Percentiles rank a stretch among this genome's conserved stretches.
Evolutionary conservation across 2,113 vertebrate genomes (phyloP).

Genomic region (Psittacus erithacus): DNA sequence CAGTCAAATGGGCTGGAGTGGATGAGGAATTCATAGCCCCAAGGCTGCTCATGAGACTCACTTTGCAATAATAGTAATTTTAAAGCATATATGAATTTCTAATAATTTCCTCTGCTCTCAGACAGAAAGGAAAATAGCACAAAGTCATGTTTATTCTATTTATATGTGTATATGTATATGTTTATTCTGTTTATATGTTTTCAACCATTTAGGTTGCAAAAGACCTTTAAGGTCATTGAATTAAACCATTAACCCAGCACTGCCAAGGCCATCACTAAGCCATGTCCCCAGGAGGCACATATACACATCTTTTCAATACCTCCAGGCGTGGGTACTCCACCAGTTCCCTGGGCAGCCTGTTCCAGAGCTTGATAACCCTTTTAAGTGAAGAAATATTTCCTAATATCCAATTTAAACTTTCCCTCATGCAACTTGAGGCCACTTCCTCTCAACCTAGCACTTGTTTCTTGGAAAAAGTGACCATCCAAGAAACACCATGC

Average conservation of each 20-base stretch:
- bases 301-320: not conserved
- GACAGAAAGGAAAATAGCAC: not conserved
- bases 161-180: not conserved
- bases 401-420: no score
- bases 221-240: not conserved
- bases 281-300: not conserved
- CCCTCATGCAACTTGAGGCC: not conserved
- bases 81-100: not conserved
- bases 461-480: not conserved
- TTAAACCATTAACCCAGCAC: not conserved
- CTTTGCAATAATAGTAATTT: not conserved
- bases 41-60: rapidly evolving
- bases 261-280: not conserved
- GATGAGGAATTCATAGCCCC: not conserved
- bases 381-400: no score
- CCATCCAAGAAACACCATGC: not conserved
- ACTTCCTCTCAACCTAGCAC: not conserved
- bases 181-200: not conserved
- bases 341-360: not conserved
- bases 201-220: not conserved
- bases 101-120: not conserved
- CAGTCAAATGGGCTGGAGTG: not conserved
- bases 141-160: not conserved
- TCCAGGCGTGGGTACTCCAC: not conserved
- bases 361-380: not conserved